Conservation (phyloP, 2,888 invertebrate genomes). For the Eupeodes luniger region DNA sequence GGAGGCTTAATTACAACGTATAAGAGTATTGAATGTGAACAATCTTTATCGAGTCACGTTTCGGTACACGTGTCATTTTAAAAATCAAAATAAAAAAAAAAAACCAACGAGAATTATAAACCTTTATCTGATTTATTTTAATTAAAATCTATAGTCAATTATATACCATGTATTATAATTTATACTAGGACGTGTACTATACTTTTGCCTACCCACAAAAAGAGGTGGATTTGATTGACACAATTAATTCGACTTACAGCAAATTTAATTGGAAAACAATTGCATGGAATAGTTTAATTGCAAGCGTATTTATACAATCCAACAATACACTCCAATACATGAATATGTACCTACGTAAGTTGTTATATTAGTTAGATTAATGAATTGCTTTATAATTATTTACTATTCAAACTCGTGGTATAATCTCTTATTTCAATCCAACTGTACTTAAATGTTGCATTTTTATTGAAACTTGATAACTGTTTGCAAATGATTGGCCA, state of each 20-base stretch:
- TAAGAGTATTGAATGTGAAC: neutral
- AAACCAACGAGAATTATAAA: neutral
- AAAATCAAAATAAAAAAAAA: neutral
- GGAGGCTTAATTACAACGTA: too few species aligned
- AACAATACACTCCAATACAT: neutral
- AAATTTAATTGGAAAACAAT: constrained; percentile 61
- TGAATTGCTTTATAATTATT: constrained; percentile 2
- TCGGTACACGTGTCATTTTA: neutral
- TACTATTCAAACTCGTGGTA: neutral
- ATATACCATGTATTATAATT: neutral
- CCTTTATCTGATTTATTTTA: constrained; percentile 15
- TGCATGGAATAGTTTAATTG: constrained; percentile 54
- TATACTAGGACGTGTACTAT: neutral
- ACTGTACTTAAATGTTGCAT: neutral
- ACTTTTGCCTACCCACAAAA: neutral
- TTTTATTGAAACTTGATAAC: neutral
- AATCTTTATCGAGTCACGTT: constrained; percentile 19
- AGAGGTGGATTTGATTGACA: constrained; percentile 61
- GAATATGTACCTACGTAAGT: neutral
- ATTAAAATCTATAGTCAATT: constrained; percentile 9
- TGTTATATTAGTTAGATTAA: neutral
- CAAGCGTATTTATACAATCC: constrained; percentile 26
- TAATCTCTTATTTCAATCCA: neutral
- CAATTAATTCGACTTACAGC: constrained; percentile 48
- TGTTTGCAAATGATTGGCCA: too few species aligned